Evolutionary conservation across 2,797 vertebrate species (phyloP).

Genomic region (Sebastes minor): DNA sequence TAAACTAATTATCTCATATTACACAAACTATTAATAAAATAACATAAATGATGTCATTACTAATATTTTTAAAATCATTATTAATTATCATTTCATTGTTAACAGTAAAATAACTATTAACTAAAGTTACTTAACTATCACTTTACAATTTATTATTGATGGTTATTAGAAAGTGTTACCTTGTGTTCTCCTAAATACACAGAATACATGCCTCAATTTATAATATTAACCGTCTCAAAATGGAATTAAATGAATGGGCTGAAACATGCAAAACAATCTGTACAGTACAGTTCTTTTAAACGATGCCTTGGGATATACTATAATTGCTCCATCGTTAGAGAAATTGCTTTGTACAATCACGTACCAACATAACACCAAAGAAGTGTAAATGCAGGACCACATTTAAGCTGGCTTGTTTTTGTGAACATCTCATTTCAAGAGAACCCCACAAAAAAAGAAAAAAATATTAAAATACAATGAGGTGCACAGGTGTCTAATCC

Average conservation of each 20-base stretch:
- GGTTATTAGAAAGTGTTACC: too few relatives aligned
- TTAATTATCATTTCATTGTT: too few relatives aligned
- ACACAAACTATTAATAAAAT: too few relatives aligned
- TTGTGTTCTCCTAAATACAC: too few relatives aligned
- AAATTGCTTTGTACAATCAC: background rate
- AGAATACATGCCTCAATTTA: too few relatives aligned
- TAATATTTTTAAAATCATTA: too few relatives aligned
- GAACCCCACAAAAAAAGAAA: background rate
- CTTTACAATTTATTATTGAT: too few relatives aligned
- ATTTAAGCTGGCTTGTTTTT: background rate
- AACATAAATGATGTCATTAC: too few relatives aligned
- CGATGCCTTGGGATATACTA: background rate
- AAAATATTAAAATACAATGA: background rate
- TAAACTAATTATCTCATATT: too few relatives aligned
- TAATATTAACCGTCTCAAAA: background rate
- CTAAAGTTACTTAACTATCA: too few relatives aligned
- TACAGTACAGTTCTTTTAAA: background rate
- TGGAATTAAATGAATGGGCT: background rate
- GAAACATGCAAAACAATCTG: background rate
- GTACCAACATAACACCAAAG: background rate
- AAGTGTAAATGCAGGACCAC: too few relatives aligned
- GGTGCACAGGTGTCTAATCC: background rate
- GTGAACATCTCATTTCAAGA: background rate
- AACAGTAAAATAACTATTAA: too few relatives aligned
- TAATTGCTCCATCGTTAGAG: background rate